phyloP scores from a whole-genome alignment of 2,888 invertebrate genomes.

The Drosophila siamana region DNA sequence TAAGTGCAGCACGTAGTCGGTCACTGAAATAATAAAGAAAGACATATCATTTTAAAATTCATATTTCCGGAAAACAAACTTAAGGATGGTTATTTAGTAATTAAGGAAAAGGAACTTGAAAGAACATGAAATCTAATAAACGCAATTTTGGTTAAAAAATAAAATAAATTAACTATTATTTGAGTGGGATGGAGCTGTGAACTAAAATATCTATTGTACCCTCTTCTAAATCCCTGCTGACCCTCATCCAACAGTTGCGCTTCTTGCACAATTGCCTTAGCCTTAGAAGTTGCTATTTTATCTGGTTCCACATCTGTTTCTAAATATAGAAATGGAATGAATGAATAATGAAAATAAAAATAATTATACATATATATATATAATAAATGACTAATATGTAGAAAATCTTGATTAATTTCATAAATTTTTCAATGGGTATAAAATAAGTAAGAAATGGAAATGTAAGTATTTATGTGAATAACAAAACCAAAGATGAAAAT shows the following conservation, averaged over 20 bases:
- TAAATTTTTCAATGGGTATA: too few relatives aligned
- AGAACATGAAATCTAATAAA: not conserved
- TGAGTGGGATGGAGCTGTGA: not conserved
- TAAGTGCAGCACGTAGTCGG: constrained; percentile 78
- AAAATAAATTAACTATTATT: not conserved
- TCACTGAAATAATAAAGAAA: constrained; percentile 51
- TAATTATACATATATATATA: not conserved
- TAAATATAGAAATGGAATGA: not conserved
- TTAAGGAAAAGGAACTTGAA: not conserved
- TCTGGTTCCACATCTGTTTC: not conserved
- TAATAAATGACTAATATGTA: too few relatives aligned
- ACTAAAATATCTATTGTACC: not conserved
- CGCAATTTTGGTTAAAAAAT: too few relatives aligned
- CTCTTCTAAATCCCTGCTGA: not conserved
- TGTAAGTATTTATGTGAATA: too few relatives aligned
- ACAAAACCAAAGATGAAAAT: too few relatives aligned
- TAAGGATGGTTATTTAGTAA: too few relatives aligned
- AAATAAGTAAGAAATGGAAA: too few relatives aligned
- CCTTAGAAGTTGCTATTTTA: not conserved
- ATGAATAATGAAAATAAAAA: not conserved
- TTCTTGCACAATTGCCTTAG: too few relatives aligned
- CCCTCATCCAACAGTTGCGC: not conserved
- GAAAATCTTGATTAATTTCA: too few relatives aligned
- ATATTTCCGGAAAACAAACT: not conserved
- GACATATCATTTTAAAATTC: not conserved